These are phyloP conservation scores for Pseudomyrmex cubaensis DNA, from an alignment of 1,140 invertebrate species.

Conservation along the genomic window DNA sequence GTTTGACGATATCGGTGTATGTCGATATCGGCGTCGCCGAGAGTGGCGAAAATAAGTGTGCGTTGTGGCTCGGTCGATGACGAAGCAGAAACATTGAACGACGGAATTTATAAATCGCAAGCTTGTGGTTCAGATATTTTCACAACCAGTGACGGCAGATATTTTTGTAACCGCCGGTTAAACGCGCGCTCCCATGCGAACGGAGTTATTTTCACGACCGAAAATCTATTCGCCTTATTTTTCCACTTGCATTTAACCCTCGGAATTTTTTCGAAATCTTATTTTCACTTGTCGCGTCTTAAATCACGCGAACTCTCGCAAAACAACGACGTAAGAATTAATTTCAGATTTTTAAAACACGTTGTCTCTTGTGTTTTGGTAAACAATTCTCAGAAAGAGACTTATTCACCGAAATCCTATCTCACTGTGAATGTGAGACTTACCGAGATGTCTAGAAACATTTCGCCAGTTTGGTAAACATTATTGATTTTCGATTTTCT, in stretches of 20 bases:
- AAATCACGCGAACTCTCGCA: neutral
- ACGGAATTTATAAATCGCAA: neutral
- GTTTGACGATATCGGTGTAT: no score
- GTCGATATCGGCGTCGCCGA: neutral
- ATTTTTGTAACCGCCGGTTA: conserved; percentile 35
- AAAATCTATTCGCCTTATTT: neutral
- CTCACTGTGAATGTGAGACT: no score
- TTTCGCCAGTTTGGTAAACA: no score
- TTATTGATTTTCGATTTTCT: no score
- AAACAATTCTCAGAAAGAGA: no score
- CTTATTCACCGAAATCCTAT: neutral
- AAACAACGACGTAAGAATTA: neutral
- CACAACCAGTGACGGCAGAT: neutral
- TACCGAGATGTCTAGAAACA: no score
- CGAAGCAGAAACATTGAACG: conserved; percentile 1
- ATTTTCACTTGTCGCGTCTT: neutral
- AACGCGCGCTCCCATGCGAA: neutral
- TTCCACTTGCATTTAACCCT: neutral
- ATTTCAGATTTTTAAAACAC: no score
- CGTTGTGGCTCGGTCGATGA: neutral
- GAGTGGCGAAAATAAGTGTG: conserved; percentile 4
- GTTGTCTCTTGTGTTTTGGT: no score
- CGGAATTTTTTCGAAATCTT: conserved; percentile 10
- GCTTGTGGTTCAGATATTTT: conserved; percentile 4
- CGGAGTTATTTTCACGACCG: conserved; percentile 5